These are phyloP conservation scores for Bunonema sp. DNA, from an alignment of 2,888 invertebrate species.

Conservation along the genomic window DNA sequence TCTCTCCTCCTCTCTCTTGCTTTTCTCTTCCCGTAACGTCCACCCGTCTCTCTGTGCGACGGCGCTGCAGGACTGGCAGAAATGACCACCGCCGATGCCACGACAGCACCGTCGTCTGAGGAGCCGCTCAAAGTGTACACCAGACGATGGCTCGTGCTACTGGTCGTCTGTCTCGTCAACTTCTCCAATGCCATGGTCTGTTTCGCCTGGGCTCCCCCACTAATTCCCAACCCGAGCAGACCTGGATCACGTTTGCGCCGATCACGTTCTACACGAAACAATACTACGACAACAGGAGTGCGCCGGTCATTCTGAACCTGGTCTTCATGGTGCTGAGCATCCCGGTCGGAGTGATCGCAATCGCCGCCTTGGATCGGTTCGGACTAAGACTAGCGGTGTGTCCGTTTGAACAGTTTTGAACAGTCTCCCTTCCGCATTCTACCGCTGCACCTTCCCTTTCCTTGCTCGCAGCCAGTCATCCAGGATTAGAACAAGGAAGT, in stretches of 20 bases:
- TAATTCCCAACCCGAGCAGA: conserved; percentile 27
- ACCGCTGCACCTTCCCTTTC: too few species aligned
- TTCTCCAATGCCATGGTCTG: conserved; percentile 8
- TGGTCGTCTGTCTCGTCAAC: conserved; percentile 26
- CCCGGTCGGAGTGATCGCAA: conserved; percentile 47
- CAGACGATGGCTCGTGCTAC: conserved; percentile 29
- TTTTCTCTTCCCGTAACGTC: too few species aligned
- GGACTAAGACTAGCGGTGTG: conserved; percentile 47
- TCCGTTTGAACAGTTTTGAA: too few species aligned
- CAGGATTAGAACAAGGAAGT: too few species aligned
- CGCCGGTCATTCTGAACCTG: conserved; percentile 47
- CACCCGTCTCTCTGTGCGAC: too few species aligned
- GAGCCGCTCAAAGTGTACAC: too few species aligned
- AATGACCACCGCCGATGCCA: too few species aligned
- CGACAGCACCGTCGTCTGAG: too few species aligned
- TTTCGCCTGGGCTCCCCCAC: background rate
- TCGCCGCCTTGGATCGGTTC: conserved; percentile 47
- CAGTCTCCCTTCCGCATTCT: too few species aligned
- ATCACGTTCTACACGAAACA: conserved; percentile 47
- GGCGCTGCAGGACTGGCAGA: too few species aligned
- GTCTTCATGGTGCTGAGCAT: conserved; percentile 48
- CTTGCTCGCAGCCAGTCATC: too few species aligned
- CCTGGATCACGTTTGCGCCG: conserved; percentile 50
- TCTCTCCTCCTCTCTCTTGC: too few species aligned
- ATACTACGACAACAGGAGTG: conserved; percentile 44